These are phyloP conservation scores for Oxygymnocypris stewartii DNA, from an alignment of 2,113 vertebrate genomes.

Conservation along the genomic window DNA sequence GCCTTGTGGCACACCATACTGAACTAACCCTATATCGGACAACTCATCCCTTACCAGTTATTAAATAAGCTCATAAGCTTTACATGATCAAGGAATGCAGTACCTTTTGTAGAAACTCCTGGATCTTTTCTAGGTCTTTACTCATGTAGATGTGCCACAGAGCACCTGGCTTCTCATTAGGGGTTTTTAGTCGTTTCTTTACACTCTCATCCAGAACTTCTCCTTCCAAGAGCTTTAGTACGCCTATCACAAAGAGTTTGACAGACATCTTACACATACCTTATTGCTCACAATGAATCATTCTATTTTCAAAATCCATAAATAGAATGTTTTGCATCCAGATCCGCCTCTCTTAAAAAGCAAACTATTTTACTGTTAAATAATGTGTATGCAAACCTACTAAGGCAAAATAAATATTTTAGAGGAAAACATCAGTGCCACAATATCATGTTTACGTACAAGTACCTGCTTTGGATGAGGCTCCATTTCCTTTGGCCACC, in stretches of 20 bases:
- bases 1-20: constrained; percentile 10
- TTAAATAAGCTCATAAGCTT: not conserved
- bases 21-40: not conserved
- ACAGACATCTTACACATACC: not conserved
- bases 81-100: not conserved
- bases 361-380: not conserved
- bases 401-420: not conserved
- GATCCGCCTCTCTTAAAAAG: not conserved
- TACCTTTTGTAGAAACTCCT: constrained; percentile 87
- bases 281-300: not conserved
- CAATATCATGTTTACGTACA: not conserved
- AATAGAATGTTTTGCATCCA: not conserved
- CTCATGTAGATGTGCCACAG: constrained; percentile 87
- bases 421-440: not conserved
- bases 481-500: constrained; percentile 82
- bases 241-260: constrained; percentile 65
- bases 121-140: constrained; percentile 85
- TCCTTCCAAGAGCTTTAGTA: constrained; percentile 84
- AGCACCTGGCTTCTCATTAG: constrained; percentile 83
- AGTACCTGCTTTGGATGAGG: constrained; percentile 83
- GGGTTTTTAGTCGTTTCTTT: constrained; percentile 82
- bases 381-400: not conserved
- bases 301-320: not conserved
- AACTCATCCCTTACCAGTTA: not conserved
- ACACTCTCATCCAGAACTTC: constrained; percentile 84